These are phyloP conservation scores for Notodonta dromedarius DNA, from an alignment of 2,888 invertebrate genomes.

Conservation along the genomic window DNA sequence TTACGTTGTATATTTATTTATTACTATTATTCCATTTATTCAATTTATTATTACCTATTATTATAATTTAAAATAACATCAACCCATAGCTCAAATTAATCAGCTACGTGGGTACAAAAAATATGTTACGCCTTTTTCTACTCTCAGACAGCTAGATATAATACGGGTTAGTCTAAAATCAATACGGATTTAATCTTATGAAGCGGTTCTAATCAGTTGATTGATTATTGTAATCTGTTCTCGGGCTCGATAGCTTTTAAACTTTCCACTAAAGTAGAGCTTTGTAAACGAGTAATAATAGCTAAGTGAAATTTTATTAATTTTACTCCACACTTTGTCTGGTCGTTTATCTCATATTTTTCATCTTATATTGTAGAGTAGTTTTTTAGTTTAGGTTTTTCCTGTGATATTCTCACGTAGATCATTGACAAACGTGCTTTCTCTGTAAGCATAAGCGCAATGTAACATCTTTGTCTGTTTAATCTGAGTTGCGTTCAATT, in stretches of 20 bases:
- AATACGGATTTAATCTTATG: not conserved
- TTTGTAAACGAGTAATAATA: constrained; percentile 1
- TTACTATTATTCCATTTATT: too few species aligned
- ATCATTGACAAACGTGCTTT: too few species aligned
- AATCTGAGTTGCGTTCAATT: too few species aligned
- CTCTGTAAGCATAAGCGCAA: too few species aligned
- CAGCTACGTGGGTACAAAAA: too few species aligned
- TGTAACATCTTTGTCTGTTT: too few species aligned
- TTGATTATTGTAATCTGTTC: not conserved
- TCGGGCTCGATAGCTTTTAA: not conserved
- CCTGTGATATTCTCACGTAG: not conserved
- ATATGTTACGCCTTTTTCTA: too few species aligned
- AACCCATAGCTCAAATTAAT: too few species aligned
- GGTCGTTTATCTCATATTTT: constrained; percentile 1
- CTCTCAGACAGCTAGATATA: not conserved
- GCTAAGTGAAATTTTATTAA: constrained; percentile 3
- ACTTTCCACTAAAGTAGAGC: not conserved
- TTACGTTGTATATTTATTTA: too few species aligned
- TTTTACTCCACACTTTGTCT: not conserved
- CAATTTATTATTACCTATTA: too few species aligned
- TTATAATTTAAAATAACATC: too few species aligned
- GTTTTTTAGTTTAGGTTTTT: not conserved
- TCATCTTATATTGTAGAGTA: not conserved
- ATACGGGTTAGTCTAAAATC: not conserved
- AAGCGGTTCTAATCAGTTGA: not conserved